Evolutionary conservation across 1,140 invertebrate genomes (phyloP).

Genomic region (Idris sp.): DNA sequence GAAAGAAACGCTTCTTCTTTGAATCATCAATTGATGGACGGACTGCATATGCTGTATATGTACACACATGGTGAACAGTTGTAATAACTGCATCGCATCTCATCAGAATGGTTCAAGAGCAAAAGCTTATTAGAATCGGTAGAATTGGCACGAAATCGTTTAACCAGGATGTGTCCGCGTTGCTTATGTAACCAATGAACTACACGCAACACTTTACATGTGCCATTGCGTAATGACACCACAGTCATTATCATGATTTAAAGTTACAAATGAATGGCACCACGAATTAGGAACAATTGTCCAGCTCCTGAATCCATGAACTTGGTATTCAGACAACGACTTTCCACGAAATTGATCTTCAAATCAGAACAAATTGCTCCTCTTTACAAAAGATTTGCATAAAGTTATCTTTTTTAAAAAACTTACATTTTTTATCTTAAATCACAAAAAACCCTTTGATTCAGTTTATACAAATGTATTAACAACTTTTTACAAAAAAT

Average conservation of each 20-base stretch:
- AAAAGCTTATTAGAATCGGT: slow-evolving; percentile 68
- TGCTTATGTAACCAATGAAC: slow-evolving; percentile 70
- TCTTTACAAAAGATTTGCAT: too few species aligned
- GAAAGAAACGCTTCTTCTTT: slow-evolving; percentile 20
- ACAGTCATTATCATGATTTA: slow-evolving; percentile 68
- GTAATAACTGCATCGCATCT: slow-evolving; percentile 34
- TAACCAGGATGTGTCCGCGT: slow-evolving; percentile 74
- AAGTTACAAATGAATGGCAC: slow-evolving; percentile 46
- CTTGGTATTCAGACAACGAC: slow-evolving; percentile 38
- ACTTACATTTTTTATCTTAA: too few species aligned
- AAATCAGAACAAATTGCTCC: too few species aligned
- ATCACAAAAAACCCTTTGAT: too few species aligned
- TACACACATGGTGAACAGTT: slow-evolving; percentile 32
- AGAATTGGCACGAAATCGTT: slow-evolving; percentile 74
- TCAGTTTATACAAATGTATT: too few species aligned
- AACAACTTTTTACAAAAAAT: too few species aligned
- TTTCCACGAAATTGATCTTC: slow-evolving; percentile 19
- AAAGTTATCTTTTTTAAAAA: too few species aligned
- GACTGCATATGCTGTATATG: not conserved
- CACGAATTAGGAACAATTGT: slow-evolving; percentile 43
- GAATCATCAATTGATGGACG: slow-evolving; percentile 16
- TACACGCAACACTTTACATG: slow-evolving; percentile 69
- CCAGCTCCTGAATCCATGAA: slow-evolving; percentile 43
- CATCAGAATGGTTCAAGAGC: slow-evolving; percentile 57
- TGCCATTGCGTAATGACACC: slow-evolving; percentile 69